Base-by-base conservation (phyloP, 1,140 invertebrate genomes). In the Hestina assimilis region DNA sequence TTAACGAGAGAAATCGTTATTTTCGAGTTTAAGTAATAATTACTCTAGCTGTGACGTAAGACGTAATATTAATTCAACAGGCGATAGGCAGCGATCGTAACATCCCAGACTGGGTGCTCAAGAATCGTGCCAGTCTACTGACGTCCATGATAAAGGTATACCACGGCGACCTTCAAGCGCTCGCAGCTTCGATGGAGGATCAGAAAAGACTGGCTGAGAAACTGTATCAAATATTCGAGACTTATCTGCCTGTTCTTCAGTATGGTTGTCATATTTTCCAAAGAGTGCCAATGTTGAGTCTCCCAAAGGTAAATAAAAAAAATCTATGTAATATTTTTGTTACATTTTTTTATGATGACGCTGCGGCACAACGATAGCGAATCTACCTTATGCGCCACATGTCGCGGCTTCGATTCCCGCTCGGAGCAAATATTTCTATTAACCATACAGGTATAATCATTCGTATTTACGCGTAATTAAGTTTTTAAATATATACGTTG, bases 41-140 rank as follows among this genome's bases (percentile, higher is more conserved):
- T 28, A 2, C n/a, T 28, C 4, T 28, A 28, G 1, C n/a, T 31
- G 4, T n/a, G 12, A 14, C 26, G 5, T 7, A 9, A 28, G 4
- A 31, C 12, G 1, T 1, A 31, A 14, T n/a, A 14, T 50, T 51
- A 12, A 58, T 3, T 42, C 17, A 31, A 1, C 57, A 95, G 94
- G 94, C 93, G 38, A 92, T 96, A 53, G 95, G 95, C 11, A 95
- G 94, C n/a, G 95, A 96, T 82, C 91, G 94, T 33, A 95, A 95
- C 76, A 94, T 95, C 57, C 92, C 94, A 6, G 94, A 95, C 72
- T 94, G 93, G 91, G 89, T 96, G 51, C 70, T 96, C 5, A 90
- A 95, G 69, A 92, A 94, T 76, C 90, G 95, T 35, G 93, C 94
- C 0, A 90, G 93, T 41, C 92, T 92, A 12, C 85, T 96, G 9